Base-by-base conservation (phyloP, 2,797 vertebrate genomes). In the Bufotes viridis region DNA sequence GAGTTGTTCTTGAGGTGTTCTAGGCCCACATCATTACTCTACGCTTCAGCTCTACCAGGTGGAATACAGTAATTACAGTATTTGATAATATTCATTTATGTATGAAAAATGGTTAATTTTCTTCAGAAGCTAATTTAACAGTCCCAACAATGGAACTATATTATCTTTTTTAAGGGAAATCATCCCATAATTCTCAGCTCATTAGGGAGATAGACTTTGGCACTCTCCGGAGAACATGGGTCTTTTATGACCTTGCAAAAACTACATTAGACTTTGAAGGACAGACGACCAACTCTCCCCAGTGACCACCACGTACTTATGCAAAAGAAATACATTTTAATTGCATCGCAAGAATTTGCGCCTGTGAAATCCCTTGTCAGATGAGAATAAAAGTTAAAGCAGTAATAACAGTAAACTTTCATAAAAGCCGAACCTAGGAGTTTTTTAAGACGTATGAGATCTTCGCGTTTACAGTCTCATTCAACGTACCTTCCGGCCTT, bases 251-350 rank as follows among this genome's bases (percentile, higher is more conserved):
- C 81, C 60, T 82, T 82, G 81, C 22, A 69, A n/a, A 76, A 69
- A 42, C 42, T 15, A 24, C 63, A 82, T 82, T 55, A 82, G 10
- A 22, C 60, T 65, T 26, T 34, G 67, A 49, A 69, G 81, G 81
- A 69, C 42, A 67, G 61, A 74, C 24, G 29, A 26, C 74, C 29
- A 26, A 24, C 53, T 22, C 76, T 22, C 76, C 63, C 34, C 18
- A 6, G 72, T 53, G 51, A 57, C 51, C 9, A 7, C 63, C 63
- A 58, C 65, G 22, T 72, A 67, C 69, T 83, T 65, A 75, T 60
- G 22, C 74, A 55, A 51, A 76, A 51, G 83, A 85, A 78, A 67
- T 60, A 75, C 69, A 74, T 74, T 75, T 84, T 84, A 84, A 84
- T 76, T 78, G 84, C 72, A 78, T 79, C 9, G 51, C 61, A 57